phyloP scores from a whole-genome alignment of 2,113 vertebrate species.

The Cryptotis parvus region DNA sequence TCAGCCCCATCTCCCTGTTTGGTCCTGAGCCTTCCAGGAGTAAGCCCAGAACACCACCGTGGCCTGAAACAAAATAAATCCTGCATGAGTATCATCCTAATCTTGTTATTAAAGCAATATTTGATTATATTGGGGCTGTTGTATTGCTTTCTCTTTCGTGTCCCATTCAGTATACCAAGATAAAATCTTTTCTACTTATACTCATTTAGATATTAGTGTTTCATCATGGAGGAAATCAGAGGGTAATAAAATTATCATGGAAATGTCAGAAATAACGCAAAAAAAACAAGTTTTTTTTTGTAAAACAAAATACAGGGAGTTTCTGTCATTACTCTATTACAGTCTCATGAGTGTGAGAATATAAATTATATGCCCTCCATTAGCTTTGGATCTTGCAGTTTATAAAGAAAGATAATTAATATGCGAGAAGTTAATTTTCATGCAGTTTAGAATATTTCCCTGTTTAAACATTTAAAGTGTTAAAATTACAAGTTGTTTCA shows the following conservation, averaged over 20 bases:
- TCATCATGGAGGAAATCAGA: background rate
- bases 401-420: slow-evolving; percentile 42
- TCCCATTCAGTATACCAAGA: slow-evolving; percentile 8
- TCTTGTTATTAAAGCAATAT: slow-evolving; percentile 14
- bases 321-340: background rate
- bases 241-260: no score
- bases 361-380: slow-evolving; percentile 30
- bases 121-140: slow-evolving; percentile 30
- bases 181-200: slow-evolving; percentile 14
- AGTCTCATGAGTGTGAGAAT: slow-evolving; percentile 5
- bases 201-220: slow-evolving; percentile 33
- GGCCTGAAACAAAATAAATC: no score
- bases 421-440: slow-evolving; percentile 48
- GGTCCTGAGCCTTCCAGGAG: no score
- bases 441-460: slow-evolving; percentile 27
- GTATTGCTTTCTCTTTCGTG: background rate
- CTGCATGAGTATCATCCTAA: no score
- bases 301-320: slow-evolving; percentile 50
- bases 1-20: no score
- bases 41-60: no score
- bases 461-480: background rate
- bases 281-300: slow-evolving; percentile 51
- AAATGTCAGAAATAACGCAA: background rate
- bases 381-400: slow-evolving; percentile 33
- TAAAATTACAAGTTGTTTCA: slow-evolving; percentile 34